A percentile compares a stretch with the other conserved stretches of the same genome.
Evolutionary conservation across 2,113 vertebrate genomes (phyloP).

Genomic region (Ammodramus savannarum): DNA sequence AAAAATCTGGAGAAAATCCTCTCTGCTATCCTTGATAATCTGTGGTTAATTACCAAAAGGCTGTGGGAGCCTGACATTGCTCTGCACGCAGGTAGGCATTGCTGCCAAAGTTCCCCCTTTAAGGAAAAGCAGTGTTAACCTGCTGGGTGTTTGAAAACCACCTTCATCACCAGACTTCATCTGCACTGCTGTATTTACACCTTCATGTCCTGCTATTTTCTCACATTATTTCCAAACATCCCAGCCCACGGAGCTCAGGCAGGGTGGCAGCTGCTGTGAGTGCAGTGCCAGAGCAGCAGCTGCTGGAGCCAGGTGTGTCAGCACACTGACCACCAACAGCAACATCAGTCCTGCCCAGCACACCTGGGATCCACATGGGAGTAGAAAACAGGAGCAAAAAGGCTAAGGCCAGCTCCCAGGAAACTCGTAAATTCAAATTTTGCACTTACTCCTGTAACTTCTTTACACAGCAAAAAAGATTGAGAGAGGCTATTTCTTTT

Average conservation of each 20-base stretch:
- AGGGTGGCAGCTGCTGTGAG: neutral
- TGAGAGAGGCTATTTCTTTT: neutral
- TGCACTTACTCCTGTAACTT: neutral
- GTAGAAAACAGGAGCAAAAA: neutral
- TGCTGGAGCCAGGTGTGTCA: neutral
- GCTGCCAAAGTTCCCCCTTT: neutral
- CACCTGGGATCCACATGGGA: too few species aligned
- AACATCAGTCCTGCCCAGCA: neutral
- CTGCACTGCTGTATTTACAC: fast-evolving
- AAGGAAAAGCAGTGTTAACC: neutral
- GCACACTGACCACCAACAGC: neutral
- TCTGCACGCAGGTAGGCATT: neutral
- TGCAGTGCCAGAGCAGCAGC: neutral
- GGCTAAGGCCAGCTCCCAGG: neutral
- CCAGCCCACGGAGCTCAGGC: neutral
- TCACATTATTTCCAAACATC: neutral
- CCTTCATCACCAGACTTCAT: neutral
- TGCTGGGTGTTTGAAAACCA: neutral
- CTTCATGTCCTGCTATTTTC: neutral
- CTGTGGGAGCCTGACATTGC: neutral
- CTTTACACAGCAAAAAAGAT: neutral
- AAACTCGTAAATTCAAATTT: neutral
- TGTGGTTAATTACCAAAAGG: neutral
- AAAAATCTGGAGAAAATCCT: neutral
- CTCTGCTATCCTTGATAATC: neutral